Percentiles rank a stretch among this genome's conserved stretches.
These are phyloP conservation scores for Calyptommatus sinebrachiatus DNA, from an alignment of 2,113 vertebrate genomes.

Conservation along the genomic window DNA sequence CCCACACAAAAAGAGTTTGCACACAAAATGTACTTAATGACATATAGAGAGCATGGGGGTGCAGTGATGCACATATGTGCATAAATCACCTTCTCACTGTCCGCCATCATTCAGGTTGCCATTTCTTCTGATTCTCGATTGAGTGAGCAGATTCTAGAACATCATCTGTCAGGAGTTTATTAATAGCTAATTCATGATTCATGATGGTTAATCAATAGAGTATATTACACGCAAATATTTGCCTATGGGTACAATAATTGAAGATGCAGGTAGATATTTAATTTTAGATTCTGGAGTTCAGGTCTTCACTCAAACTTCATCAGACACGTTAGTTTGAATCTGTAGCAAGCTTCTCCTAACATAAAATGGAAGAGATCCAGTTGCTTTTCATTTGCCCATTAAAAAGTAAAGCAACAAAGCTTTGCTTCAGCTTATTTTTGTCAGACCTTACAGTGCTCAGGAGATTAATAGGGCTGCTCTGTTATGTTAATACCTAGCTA, in stretches of 20 bases:
- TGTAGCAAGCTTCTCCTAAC: neutral
- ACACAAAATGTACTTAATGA: neutral
- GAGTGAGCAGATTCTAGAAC: neutral
- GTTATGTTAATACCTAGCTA: constrained; percentile 37
- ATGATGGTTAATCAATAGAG: neutral
- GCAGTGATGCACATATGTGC: neutral
- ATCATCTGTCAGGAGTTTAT: neutral
- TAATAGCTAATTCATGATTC: neutral
- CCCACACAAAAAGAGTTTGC: no score
- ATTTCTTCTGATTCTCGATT: neutral
- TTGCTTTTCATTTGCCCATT: constrained; percentile 32
- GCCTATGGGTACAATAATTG: neutral
- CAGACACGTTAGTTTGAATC: neutral
- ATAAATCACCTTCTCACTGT: neutral
- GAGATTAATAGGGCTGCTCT: constrained; percentile 37
- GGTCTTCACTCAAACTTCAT: neutral
- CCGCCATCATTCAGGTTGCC: neutral
- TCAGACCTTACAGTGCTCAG: constrained; percentile 30
- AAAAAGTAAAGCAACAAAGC: constrained; percentile 27
- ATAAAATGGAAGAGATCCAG: neutral
- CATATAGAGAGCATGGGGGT: neutral
- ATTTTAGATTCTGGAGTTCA: constrained; percentile 8
- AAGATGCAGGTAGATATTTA: neutral
- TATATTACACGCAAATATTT: neutral
- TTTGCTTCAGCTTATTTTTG: constrained; percentile 45